phyloP scores from a whole-genome alignment of 1,140 invertebrate genomes.

The Oppia nitens region DNA sequence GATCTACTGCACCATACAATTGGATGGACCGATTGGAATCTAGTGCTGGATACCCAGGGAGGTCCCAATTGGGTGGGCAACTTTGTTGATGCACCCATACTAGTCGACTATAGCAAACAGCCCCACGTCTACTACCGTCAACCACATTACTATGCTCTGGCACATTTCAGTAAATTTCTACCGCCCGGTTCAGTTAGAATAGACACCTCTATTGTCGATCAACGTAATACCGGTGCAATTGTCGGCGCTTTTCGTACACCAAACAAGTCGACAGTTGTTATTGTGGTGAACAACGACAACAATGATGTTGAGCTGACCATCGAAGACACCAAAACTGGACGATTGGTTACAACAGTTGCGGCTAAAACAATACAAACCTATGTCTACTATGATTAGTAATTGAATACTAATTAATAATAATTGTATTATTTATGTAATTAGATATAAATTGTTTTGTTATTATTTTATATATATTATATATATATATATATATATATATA shows the following conservation, averaged over 20 bases:
- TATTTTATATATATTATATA: no score
- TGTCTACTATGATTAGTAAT: no score
- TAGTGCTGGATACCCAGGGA: conserved; percentile 31
- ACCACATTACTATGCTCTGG: conserved; percentile 38
- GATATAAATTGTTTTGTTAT: no score
- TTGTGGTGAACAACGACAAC: conserved; percentile 3
- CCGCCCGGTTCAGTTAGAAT: no score
- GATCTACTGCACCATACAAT: conserved; percentile 28
- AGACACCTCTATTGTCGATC: neutral
- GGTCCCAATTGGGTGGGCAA: conserved; percentile 52
- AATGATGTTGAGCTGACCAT: no score
- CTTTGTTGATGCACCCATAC: conserved; percentile 54
- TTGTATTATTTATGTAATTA: no score
- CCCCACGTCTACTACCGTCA: conserved; percentile 35
- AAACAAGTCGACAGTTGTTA: conserved; percentile 3
- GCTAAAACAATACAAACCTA: no score
- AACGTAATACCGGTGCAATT: neutral
- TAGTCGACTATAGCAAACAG: conserved; percentile 29
- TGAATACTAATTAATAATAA: no score
- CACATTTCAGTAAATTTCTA: conserved; percentile 31
- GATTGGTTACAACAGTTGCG: no score
- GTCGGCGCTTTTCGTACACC: neutral
- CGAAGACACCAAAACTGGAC: no score
- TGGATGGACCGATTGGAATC: conserved; percentile 37
- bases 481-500: no score